Percentiles rank a stretch among this genome's conserved stretches.
These are phyloP conservation scores for Neelides sp. DNA, from an alignment of 1,140 invertebrate genomes.

Conservation along the genomic window DNA sequence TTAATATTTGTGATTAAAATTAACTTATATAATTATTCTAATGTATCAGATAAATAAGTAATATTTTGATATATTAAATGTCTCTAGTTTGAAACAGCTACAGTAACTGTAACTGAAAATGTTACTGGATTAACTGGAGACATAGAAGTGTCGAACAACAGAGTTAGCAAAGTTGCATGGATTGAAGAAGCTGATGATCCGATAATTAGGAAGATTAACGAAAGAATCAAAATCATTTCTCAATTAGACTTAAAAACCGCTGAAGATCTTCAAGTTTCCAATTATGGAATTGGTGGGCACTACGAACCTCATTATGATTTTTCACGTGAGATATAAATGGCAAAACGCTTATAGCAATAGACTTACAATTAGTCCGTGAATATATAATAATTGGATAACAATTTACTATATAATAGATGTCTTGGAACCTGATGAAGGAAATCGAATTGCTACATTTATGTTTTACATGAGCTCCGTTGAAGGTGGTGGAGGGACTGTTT, in stretches of 20 bases:
- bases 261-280: constrained; percentile 92
- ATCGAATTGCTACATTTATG: constrained; percentile 73
- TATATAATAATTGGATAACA: too few species aligned
- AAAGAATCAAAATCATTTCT: constrained; percentile 63
- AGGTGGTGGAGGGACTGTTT: constrained; percentile 35
- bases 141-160: constrained; percentile 81
- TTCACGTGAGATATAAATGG: constrained; percentile 53
- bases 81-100: too few species aligned
- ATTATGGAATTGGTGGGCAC: constrained; percentile 96
- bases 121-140: too few species aligned
- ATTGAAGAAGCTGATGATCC: constrained; percentile 68
- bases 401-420: too few species aligned
- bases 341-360: too few species aligned
- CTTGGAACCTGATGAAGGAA: constrained; percentile 71
- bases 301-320: constrained; percentile 99
- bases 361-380: too few species aligned
- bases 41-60: too few species aligned
- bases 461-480: constrained; percentile 70
- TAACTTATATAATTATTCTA: too few species aligned
- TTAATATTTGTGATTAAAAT: too few species aligned
- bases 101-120: too few species aligned
- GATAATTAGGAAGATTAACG: constrained; percentile 59
- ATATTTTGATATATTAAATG: too few species aligned
- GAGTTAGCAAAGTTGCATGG: constrained; percentile 97
- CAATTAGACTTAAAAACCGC: constrained; percentile 71